These are phyloP conservation scores for Lypha dubia DNA, from an alignment of 2,888 invertebrate species.

Conservation along the genomic window DNA sequence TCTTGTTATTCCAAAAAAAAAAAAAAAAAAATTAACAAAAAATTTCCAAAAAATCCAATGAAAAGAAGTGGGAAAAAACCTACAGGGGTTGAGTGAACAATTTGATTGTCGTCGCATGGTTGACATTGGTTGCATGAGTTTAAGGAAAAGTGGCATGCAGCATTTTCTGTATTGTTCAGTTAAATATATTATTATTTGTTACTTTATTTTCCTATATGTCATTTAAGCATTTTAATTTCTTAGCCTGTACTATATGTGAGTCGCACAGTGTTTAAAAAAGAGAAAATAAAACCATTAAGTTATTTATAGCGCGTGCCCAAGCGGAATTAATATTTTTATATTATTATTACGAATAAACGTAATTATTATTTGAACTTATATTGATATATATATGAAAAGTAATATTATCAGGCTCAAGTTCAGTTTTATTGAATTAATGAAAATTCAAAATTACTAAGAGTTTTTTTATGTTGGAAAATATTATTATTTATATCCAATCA, in stretches of 20 bases:
- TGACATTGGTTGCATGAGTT: conserved; percentile 1
- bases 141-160: conserved; percentile 53
- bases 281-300: no score
- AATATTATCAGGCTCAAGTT: no score
- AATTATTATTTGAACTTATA: no score
- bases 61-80: conserved; percentile 20
- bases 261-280: neutral
- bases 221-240: conserved; percentile 11
- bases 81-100: conserved; percentile 61
- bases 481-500: no score
- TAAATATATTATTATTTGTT: conserved; percentile 9
- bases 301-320: no score
- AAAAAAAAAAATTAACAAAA: conserved; percentile 27
- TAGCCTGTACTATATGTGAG: neutral
- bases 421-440: no score
- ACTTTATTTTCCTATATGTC: conserved; percentile 9
- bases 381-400: no score
- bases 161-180: conserved; percentile 59
- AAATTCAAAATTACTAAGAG: no score
- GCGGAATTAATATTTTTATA: no score
- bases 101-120: conserved; percentile 51
- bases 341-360: no score
- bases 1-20: conserved; percentile 32
- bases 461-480: no score
- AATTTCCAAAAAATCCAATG: conserved; percentile 11